Evolutionary conservation across 2,888 invertebrate species (phyloP).

Genomic region (Catocala sponsa): DNA sequence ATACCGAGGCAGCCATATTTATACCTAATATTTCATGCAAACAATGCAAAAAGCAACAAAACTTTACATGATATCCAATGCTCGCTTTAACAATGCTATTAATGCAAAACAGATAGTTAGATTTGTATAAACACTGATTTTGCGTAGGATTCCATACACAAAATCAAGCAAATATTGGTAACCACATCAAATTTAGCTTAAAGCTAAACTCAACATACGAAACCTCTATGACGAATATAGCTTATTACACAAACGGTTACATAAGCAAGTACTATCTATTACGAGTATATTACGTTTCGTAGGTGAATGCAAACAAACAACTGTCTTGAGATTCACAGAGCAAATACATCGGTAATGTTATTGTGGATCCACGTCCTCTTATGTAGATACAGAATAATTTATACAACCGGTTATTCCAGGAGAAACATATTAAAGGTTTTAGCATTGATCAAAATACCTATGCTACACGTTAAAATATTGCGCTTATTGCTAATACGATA

Average conservation of each 20-base stretch:
- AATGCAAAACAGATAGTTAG: no score
- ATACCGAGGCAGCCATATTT: no score
- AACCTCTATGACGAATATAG: conserved; percentile 5
- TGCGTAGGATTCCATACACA: background rate
- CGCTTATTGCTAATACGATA: background rate
- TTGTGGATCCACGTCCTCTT: conserved; percentile 15
- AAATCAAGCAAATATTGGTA: background rate
- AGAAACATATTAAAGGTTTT: conserved; percentile 6
- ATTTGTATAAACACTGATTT: no score
- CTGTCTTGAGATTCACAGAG: conserved; percentile 10
- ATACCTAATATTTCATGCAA: no score
- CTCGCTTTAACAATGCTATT: no score
- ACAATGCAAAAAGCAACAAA: no score
- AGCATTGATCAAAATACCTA: background rate
- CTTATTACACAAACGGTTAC: conserved; percentile 13
- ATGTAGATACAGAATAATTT: conserved; percentile 10
- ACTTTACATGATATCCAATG: no score
- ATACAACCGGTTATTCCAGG: conserved; percentile 1
- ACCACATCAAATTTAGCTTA: background rate
- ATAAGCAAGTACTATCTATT: conserved; percentile 3
- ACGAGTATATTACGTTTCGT: background rate
- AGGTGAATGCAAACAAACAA: conserved; percentile 10
- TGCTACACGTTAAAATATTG: background rate
- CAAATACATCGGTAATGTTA: conserved; percentile 17
- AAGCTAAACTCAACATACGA: background rate